Evolutionary conservation across 2,888 invertebrate species (phyloP), one percentile per base, ranked within the genome.

Genomic region (Eurytoma californica): DNA sequence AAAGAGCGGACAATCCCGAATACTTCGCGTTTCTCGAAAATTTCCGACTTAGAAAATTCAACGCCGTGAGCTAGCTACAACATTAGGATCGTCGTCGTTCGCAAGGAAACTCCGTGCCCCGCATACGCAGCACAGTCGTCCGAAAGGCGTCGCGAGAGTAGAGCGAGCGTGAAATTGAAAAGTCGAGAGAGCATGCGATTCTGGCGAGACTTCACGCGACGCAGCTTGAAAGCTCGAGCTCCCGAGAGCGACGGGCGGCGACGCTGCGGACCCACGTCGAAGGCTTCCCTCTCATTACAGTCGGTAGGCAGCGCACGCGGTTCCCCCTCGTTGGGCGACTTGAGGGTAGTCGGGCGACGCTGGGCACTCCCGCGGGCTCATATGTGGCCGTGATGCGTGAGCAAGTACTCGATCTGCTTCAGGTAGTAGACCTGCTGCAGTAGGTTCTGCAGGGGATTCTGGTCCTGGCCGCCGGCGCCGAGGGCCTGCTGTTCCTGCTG

Each of bases 361-460:
- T n/a, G 66, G 24, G 24, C 49, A 66, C 49, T 24, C 49, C 66
- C 9, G 24, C 66, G 24, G 66, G 7, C 51, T 83, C 82, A 88
- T 78, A 87, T 88, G 81, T 89, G 89, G 79, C 88, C 88, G 75
- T 87, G 87, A 83, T 90, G 90, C 47, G 87, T 86, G 81, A 90
- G 85, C 80, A 88, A 84, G 80, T 87, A 88, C 82, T 89, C 88
- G 80, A 90, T 86, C 81, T 88, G 88, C 77, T 88, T 88, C 76
- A 88, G 81, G 74, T 86, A 88, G 81, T 87, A 84, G 75, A 90
- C 85, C 83, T 89, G 89, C 82, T 90, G 89, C 82, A 90, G 86
- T 82, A 90, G 85, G 82, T 88, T 89, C 83, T 90, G 90, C 83
- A 90, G 83, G 67, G 90, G 89, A 76, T 88, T 88, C 83, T 89